A percentile compares a stretch with the other conserved stretches of the same genome.
Evolutionary conservation across 2,797 vertebrate genomes (phyloP).

Genomic region (Sparus aurata): DNA sequence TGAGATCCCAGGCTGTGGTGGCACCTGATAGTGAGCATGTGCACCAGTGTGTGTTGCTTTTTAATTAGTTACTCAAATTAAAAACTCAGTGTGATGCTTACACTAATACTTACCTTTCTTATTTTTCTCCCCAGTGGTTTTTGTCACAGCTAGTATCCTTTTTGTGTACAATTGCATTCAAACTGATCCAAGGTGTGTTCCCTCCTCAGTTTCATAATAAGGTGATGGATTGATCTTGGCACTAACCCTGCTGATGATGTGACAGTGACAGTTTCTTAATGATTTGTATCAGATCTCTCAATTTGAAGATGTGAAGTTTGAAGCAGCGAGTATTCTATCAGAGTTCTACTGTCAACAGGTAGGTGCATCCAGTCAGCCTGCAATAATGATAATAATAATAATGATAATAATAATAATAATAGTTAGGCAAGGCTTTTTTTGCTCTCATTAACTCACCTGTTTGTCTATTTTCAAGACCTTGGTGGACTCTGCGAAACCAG

Average conservation of each 20-base stretch:
- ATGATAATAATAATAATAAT: no score
- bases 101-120: slow-evolving; percentile 6
- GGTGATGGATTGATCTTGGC: background rate
- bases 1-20: slow-evolving; percentile 61
- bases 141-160: slow-evolving; percentile 84
- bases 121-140: slow-evolving; percentile 71
- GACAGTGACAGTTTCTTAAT: slow-evolving; percentile 76
- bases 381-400: no score
- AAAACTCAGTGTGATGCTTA: background rate
- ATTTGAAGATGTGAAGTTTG: slow-evolving; percentile 96
- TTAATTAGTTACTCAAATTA: slow-evolving; percentile 1
- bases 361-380: background rate
- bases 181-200: background rate
- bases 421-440: background rate
- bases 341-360: slow-evolving; percentile 96
- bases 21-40: background rate
- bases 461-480: slow-evolving; percentile 86
- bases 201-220: background rate
- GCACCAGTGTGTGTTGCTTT: background rate
- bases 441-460: background rate
- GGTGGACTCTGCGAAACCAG: slow-evolving; percentile 93
- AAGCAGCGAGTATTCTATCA: slow-evolving; percentile 94
- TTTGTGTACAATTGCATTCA: background rate
- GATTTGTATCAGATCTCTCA: slow-evolving; percentile 85
- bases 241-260: background rate